Evolutionary conservation across 2,888 invertebrate genomes (phyloP), one percentile per base, ranked within the genome.

Genomic region (Thymelicus sylvestris): DNA sequence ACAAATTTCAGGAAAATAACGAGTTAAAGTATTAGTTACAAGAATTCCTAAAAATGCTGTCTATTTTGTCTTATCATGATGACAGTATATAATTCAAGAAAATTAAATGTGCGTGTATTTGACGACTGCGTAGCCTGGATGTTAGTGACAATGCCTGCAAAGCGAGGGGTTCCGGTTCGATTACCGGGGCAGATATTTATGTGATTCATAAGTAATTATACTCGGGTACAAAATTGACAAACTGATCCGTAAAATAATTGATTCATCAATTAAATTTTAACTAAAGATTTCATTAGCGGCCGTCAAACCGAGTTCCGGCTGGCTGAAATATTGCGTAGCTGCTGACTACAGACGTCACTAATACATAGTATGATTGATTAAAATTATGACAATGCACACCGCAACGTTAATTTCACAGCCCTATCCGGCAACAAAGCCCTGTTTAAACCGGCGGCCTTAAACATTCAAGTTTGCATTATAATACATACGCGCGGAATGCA

Each of bases 391-490:
- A 65, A 52, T 15, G 44, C 66, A 47, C 50, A 65, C 70, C 66
- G 65, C 70, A 71, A 44, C 50, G 41, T 13, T 52, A 59, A 50
- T 69, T 38, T 41, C 50, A 48, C 60, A 60, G 38, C 50, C 10
- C n/a, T 24, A 41, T 65, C 57, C 52, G 31, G 50, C 39, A 41
- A 65, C 71, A 66, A 71, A 65, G 50, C 66, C 41, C 47, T 52
- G 52, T 61, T 55, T 66, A 66, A 71, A 66, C 19, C 61, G 19
- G 60, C 15, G 55, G 55, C 62, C 55, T 66, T 66, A 71, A 71
- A 71, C 71, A 71, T 71, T 66, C 66, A 71, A 55, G 47, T 66
- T 47, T 62, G 52, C 70, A 70, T 70, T 71, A 71, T 71, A 61
- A 66, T 71, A 13, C 15, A 41, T 41, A 48, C 41, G n/a, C 67